Conservation (phyloP, 2,888 invertebrate species). For the Parthenolecanium corni region DNA sequence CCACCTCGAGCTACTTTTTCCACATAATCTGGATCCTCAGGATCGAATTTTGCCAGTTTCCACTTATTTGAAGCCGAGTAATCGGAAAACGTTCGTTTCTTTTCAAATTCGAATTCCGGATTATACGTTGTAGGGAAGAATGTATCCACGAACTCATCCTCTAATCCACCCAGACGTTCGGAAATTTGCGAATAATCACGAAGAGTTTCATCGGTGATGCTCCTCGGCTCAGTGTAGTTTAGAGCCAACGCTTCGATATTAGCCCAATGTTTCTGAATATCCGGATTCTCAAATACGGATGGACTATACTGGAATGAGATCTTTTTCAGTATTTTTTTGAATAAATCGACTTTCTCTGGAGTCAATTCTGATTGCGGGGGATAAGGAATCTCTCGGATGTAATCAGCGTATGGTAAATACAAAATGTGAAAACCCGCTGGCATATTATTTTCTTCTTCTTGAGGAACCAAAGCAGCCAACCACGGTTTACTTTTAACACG, state of each 20-base stretch:
- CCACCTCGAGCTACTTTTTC: conserved; percentile 7
- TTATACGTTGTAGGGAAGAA: conserved; percentile 2
- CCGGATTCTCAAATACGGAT: conserved; percentile 28
- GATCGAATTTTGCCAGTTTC: conserved; percentile 12
- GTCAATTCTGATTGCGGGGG: not conserved
- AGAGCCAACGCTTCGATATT: conserved; percentile 30
- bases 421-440: conserved; percentile 30
- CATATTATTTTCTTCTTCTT: conserved; percentile 11
- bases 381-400: conserved; percentile 15
- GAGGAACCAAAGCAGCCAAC: conserved; percentile 27
- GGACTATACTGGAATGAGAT: conserved; percentile 21
- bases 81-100: conserved; percentile 13
- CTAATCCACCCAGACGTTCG: conserved; percentile 20
- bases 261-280: conserved; percentile 30
- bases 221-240: conserved; percentile 5
- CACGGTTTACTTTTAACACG: conserved; percentile 18
- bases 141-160: conserved; percentile 1
- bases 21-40: conserved; percentile 12
- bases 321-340: conserved; percentile 23
- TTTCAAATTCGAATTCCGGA: not conserved
- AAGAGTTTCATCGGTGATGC: conserved; percentile 18
- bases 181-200: conserved; percentile 14
- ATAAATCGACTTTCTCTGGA: conserved; percentile 8
- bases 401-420: conserved; percentile 30
- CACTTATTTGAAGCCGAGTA: not conserved